Base-by-base conservation (phyloP, 2,113 vertebrate genomes). In the Galeopterus variegatus region DNA sequence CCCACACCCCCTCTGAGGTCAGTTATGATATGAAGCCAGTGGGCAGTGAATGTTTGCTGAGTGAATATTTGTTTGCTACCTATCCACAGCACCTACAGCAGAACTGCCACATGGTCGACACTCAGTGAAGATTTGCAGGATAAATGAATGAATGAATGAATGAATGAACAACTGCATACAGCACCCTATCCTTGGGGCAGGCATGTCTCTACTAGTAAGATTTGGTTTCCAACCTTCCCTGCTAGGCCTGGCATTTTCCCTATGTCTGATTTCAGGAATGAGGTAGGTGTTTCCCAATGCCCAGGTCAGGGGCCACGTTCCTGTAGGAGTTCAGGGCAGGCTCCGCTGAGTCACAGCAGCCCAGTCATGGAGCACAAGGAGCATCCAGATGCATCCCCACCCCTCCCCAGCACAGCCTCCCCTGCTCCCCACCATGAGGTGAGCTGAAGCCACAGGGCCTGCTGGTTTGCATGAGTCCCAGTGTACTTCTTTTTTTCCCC, bases 371-470 rank as follows among this genome's bases (percentile, higher is more conserved):
- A 58, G 58, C 36, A 14, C 19, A 21, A 18, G 31, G 67, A 23
- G 31, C 88, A 50, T 1, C 45, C 28, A 82, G 64, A 33, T 41
- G 64, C n/a, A 1, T 45, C 24, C 23, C 3, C 0, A 3, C 81
- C 41, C 54, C 45, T 41, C 21, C 23, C 36, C 36, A 31, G 36
- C 26, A 31, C 21, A 2, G 11, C 77, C 72, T 77, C 24, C 56
- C 6, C 50, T 0, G 0, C 31, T 58, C 52, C 82, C 67, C 7
- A 3, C 81, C 23, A 0, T 0, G 33, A 76, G 85, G 89, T 79
- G 58, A n/a, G 36, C 79, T 7, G 73, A 54, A 84, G 92, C 88
- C 87, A 15, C 90, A 52, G 94, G 93, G 41, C 77, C 85, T 75
- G 62, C 85, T 80, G 69, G 70, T 77, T 62, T 85, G 88, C 67